phyloP scores from a whole-genome alignment of 2,797 vertebrate species.

The Columba guinea region DNA sequence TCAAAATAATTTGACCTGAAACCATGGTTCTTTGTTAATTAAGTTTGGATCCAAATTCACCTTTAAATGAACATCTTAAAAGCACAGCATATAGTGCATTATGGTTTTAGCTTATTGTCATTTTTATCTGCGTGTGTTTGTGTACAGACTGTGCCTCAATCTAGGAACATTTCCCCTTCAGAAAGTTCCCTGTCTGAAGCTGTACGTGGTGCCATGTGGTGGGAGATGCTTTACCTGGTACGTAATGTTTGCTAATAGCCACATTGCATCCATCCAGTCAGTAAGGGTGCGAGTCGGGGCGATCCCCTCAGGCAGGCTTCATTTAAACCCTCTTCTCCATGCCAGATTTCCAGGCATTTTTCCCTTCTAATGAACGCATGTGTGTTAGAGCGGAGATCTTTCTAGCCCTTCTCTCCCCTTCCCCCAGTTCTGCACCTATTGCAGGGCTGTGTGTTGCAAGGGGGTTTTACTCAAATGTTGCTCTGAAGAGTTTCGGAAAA shows the following conservation, averaged over 20 bases:
- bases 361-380: constrained; percentile 49
- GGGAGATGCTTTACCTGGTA: not conserved
- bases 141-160: fast-evolving
- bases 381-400: constrained; percentile 34
- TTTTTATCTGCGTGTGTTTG: not conserved
- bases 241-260: constrained; percentile 33
- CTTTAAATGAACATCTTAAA: not conserved
- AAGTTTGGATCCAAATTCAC: not conserved
- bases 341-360: constrained; percentile 58
- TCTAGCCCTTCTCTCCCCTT: not conserved
- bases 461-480: not conserved
- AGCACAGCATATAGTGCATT: fast-evolving
- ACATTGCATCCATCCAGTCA: constrained; percentile 39
- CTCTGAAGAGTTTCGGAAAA: constrained; percentile 58
- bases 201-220: not conserved
- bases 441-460: not conserved
- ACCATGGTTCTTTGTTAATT: not conserved
- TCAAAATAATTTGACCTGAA: not conserved
- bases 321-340: constrained; percentile 37
- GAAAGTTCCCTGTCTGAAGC: not conserved
- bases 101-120: fast-evolving
- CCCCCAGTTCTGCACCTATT: not conserved
- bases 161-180: not conserved
- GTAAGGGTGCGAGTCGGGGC: constrained; percentile 53
- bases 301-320: constrained; percentile 55